These are phyloP conservation scores for Anas acuta DNA, from an alignment of 2,797 vertebrate species.

Conservation along the genomic window DNA sequence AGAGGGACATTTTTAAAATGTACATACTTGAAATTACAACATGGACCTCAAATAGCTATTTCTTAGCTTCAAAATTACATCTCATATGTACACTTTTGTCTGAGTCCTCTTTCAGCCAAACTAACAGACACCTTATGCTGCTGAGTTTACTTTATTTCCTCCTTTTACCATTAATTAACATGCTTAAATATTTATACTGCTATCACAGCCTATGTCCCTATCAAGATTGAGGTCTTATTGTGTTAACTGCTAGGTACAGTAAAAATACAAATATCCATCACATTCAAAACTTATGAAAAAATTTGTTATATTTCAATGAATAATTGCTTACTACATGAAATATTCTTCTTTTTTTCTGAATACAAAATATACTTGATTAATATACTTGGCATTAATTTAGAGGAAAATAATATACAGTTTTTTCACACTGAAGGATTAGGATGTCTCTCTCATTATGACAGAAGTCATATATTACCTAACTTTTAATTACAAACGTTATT, in stretches of 20 bases:
- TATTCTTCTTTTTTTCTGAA: not conserved
- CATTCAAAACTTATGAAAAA: conserved; percentile 3
- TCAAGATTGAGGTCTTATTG: not conserved
- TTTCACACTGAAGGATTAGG: not conserved
- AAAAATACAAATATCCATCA: not conserved
- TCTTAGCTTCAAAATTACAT: not conserved
- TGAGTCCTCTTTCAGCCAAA: not conserved
- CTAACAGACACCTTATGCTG: not conserved
- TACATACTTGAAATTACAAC: not conserved
- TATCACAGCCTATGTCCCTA: not conserved
- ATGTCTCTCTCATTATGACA: not conserved
- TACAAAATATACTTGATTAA: not conserved
- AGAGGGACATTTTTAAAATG: not conserved
- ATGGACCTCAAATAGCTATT: not conserved
- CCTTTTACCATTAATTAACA: conserved; percentile 32
- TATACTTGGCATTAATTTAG: not conserved
- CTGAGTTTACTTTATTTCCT: not conserved
- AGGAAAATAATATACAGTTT: not conserved
- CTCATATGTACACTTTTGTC: not conserved
- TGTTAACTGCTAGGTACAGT: conserved; percentile 5
- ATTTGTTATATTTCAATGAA: not conserved
- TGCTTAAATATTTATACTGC: conserved; percentile 53
- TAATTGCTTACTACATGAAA: not conserved
- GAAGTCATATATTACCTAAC: not conserved
- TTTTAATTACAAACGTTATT: conserved; percentile 20